Percentiles rank a stretch among this genome's conserved stretches.
Conservation (phyloP, 2,113 vertebrate genomes). For the Diphyllodes magnificus region DNA sequence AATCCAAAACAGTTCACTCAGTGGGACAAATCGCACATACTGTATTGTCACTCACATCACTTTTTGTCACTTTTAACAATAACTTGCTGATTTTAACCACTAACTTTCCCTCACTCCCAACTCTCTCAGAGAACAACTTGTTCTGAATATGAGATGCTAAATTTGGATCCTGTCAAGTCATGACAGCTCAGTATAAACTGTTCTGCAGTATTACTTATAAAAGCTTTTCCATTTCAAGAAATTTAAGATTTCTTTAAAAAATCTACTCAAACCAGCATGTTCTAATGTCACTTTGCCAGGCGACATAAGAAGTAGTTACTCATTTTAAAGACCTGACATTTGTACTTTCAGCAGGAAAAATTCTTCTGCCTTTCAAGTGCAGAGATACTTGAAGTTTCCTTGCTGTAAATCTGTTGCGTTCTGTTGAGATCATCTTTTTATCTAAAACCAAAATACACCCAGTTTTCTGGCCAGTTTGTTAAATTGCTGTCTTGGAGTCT, state of each 20-base stretch:
- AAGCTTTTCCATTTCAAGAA: constrained; percentile 63
- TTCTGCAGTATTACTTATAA: constrained; percentile 50
- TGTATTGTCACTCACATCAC: not conserved
- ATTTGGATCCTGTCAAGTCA: constrained; percentile 65
- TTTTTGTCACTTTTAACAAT: constrained; percentile 60
- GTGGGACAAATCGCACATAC: constrained; percentile 12
- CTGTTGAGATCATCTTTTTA: not conserved
- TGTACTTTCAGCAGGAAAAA: not conserved
- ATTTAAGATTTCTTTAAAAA: constrained; percentile 41
- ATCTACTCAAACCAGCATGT: constrained; percentile 6
- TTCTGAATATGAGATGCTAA: constrained; percentile 54
- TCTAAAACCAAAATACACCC: not conserved
- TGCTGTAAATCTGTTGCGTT: not conserved
- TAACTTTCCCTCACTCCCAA: not conserved
- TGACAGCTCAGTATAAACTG: constrained; percentile 64
- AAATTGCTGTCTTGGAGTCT: not conserved
- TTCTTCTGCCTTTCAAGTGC: not conserved
- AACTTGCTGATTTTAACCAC: constrained; percentile 57
- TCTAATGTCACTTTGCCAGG: constrained; percentile 41
- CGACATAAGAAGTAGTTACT: not conserved
- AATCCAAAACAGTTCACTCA: not conserved
- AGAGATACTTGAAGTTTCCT: not conserved
- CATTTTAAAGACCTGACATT: constrained; percentile 25
- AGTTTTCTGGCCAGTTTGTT: not conserved
- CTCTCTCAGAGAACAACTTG: constrained; percentile 54